A percentile compares a stretch with the other conserved stretches of the same genome.
These are phyloP conservation scores for Muscina levida DNA, from an alignment of 2,888 invertebrate genomes.

Conservation along the genomic window DNA sequence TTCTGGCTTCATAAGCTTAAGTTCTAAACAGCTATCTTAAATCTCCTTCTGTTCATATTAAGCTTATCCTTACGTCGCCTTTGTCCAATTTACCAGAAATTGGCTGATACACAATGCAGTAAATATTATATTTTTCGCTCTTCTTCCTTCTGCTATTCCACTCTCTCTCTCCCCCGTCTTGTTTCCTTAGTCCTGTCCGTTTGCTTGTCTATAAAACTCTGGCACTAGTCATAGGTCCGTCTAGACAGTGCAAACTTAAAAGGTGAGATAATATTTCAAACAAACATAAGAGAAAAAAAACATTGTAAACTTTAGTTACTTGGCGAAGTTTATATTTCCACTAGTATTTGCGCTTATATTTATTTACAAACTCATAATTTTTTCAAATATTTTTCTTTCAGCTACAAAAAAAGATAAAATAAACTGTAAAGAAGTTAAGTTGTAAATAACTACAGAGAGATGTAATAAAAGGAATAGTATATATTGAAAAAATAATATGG, in stretches of 20 bases:
- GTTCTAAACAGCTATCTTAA: too few relatives aligned
- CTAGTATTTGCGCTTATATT: constrained; percentile 11
- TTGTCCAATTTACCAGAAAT: neutral
- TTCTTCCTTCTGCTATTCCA: neutral
- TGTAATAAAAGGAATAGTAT: constrained; percentile 3
- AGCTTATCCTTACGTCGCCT: too few relatives aligned
- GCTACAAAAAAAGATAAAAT: neutral
- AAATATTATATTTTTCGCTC: neutral
- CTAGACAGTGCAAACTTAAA: constrained; percentile 21
- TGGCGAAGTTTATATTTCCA: neutral
- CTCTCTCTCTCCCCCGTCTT: neutral
- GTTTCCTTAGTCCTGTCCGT: too few relatives aligned
- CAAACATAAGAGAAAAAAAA: constrained; percentile 15
- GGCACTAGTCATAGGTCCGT: neutral
- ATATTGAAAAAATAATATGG: neutral
- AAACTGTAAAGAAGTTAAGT: neutral
- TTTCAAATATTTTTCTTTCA: constrained; percentile 25
- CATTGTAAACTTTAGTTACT: constrained; percentile 26
- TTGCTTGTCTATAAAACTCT: neutral
- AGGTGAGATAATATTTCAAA: constrained; percentile 36
- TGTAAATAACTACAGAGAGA: too few relatives aligned
- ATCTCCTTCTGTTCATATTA: too few relatives aligned
- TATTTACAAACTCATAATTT: constrained; percentile 35
- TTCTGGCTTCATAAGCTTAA: too few relatives aligned
- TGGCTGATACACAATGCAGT: neutral